phyloP scores from a whole-genome alignment of 2,888 invertebrate genomes.

The Dicyrtomina minuta region DNA sequence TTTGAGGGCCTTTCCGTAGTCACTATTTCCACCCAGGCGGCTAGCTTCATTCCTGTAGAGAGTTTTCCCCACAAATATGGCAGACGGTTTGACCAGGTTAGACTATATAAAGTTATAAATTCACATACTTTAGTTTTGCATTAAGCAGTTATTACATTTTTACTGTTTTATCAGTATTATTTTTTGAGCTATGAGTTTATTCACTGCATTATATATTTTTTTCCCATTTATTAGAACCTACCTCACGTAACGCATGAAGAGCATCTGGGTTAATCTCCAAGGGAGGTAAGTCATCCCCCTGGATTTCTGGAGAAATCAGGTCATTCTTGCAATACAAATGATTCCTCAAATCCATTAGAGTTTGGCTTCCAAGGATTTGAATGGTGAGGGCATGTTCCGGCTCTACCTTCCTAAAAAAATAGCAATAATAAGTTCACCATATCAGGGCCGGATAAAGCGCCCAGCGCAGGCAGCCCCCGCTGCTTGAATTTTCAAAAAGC shows the following conservation, averaged over 20 bases:
- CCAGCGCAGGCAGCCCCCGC: no score
- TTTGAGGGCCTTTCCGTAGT: background rate
- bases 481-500: no score
- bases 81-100: slow-evolving; percentile 14
- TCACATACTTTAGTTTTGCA: background rate
- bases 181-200: background rate
- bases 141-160: background rate
- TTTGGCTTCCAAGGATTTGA: slow-evolving; percentile 21
- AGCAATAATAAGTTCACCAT: no score
- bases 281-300: slow-evolving; percentile 7
- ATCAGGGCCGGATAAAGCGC: no score
- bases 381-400: slow-evolving; percentile 12
- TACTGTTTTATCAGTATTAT: background rate
- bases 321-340: slow-evolving; percentile 20
- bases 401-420: slow-evolving; percentile 15
- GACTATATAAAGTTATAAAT: background rate
- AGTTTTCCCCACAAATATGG: slow-evolving; percentile 19
- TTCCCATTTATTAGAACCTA: background rate
- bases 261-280: background rate
- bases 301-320: slow-evolving; percentile 10
- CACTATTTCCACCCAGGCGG: background rate
- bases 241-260: background rate
- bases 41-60: slow-evolving; percentile 10
- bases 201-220: slow-evolving; percentile 1
- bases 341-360: slow-evolving; percentile 14